These are phyloP conservation scores for Spinus olivaceus DNA, from an alignment of 2,797 vertebrate species.

Conservation along the genomic window DNA sequence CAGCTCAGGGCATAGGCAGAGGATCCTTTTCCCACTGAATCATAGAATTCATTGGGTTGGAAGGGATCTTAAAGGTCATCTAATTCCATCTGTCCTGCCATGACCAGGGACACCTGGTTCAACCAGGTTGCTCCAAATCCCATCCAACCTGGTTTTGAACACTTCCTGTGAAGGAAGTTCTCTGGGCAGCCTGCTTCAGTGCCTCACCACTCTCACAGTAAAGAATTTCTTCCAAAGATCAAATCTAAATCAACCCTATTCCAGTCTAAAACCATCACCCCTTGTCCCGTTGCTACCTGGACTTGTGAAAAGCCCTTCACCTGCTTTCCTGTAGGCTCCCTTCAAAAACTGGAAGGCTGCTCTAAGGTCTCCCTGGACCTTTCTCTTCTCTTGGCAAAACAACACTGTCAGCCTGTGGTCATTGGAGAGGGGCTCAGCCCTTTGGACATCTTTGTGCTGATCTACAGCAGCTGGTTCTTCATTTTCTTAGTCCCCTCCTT, in stretches of 20 bases:
- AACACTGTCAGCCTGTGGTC: background rate
- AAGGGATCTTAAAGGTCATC: background rate
- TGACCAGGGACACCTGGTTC: background rate
- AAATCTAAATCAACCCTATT: background rate
- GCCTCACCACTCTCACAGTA: background rate
- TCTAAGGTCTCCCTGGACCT: background rate
- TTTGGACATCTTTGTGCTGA: background rate
- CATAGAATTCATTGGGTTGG: background rate
- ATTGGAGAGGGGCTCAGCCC: background rate
- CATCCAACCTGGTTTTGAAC: background rate
- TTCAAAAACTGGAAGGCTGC: background rate
- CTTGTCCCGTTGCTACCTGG: accelerated
- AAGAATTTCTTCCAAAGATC: background rate
- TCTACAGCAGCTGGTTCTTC: background rate
- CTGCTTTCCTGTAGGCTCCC: too few species aligned
- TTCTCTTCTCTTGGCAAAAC: background rate
- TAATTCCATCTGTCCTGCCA: background rate
- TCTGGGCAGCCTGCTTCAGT: background rate
- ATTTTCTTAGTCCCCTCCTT: background rate
- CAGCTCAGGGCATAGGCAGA: background rate
- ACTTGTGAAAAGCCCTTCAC: background rate
- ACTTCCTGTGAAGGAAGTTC: background rate
- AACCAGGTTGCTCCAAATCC: background rate
- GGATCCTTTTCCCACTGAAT: background rate
- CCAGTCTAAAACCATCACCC: background rate